Base-by-base conservation (phyloP, 64 coral and sea anemone species). In the Catalaphyllia jardinei region DNA sequence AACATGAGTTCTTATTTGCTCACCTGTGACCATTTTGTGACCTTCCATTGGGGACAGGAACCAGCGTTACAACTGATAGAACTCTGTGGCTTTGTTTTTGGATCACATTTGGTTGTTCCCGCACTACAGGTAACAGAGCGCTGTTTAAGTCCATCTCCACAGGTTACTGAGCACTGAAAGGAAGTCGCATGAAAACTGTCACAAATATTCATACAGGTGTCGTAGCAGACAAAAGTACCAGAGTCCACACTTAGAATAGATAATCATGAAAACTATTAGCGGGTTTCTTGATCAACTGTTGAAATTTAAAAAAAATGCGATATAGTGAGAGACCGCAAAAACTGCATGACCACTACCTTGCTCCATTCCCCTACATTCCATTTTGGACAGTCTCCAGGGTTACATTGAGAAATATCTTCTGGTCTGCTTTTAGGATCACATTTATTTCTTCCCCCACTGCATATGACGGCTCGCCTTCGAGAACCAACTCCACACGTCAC, bases 21-120 rank as follows among this genome's bases (percentile, higher is more conserved):
- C 76, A 94, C 93, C 76, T 91, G 50, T n/a, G 49, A 73, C 93
- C 93, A 94, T 18, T 50, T 24, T 67, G 82, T 82, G 57, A 62
- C 35, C 29, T 18, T 91, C 93, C 93, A 94, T 15, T 76, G 61
- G 30, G 90, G 90, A 73, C 90, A 92, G 1, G 54, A 29, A 67
- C 63, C 73, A 31, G 50, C 10, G 18, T 87, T 86, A 62, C 90
- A 92, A 18, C 52, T 74, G 4, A 31, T 29, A 38, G 46, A 39
- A 11, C 42, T 85, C 31, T 15, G 73, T 49, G 89, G 82, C 74
- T 69, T 94, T 31, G 88, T 51, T 67, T 42, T 24, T 4, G 51
- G 52, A 15, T 91, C 87, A 29, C 89, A 91, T 15, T 31, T 59
- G 39, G 57, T 67, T 30, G 35, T 14, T 29, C 67, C 65, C 0